Base-by-base conservation (phyloP, 2,113 vertebrate species). In the Corythoichthys intestinalis region DNA sequence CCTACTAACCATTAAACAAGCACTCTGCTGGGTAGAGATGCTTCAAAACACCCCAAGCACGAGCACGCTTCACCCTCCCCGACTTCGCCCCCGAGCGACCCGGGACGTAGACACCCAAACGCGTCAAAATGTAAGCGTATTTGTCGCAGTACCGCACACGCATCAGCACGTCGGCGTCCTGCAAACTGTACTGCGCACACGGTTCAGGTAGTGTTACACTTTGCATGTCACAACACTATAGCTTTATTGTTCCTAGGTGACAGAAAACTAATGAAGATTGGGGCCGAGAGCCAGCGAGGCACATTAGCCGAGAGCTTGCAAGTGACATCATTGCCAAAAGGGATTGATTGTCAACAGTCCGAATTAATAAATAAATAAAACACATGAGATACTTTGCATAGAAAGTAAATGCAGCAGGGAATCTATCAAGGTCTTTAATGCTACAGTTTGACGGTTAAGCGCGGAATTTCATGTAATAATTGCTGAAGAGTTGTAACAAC, bases 181-280 rank as follows among this genome's bases (percentile, higher is more conserved):
- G 28, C 37, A 50, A 11, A 56, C 54, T n/a, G n/a, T 13, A 37
- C 12, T 59, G 35, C 9, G 41, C 5, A 28, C 11, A 46, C n/a
- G 44, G 54, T 56, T 3, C 4, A 38, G 59, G 39, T 9, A 3
- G 13, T 64, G 48, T n/a, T 39, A 64, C 35, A 63, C 44, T 34
- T 34, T 54, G 17, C 64, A 49, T 38, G 63, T 48, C 63, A 34
- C 60, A 60, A 71, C 68, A 71, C 54, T 70, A 47, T 61, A 5
- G 37, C 75, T 70, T 78, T 72, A 80, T 83, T 83, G 71, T 83
- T 80, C 66, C 46, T 15, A 56, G 66, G 59, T 79, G 78, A 81
- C 53, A 70, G 66, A 79, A 63, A 76, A 73, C 74, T 76, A 73
- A 81, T 82, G 69, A 79, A 73, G 53, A 59, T 38, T 70, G 74